Conservation (phyloP, 2,888 invertebrate species). For the Caenorhabditis sulstoni region DNA sequence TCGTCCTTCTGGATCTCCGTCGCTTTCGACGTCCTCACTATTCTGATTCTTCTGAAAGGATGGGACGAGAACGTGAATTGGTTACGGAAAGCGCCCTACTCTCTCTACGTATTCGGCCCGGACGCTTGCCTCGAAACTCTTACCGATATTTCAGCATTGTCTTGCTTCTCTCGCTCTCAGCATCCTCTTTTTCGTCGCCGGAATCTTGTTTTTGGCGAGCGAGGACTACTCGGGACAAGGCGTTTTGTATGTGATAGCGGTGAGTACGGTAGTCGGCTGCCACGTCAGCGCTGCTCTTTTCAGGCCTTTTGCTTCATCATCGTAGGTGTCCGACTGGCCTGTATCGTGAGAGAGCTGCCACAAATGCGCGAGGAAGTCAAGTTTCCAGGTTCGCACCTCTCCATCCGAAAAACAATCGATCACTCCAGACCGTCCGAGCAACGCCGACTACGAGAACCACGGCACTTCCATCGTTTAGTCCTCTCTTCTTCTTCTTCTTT, state of each 20-base stretch:
- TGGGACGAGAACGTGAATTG: slow-evolving; percentile 46
- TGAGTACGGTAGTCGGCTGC: slow-evolving; percentile 2
- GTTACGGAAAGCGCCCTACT: slow-evolving; percentile 23
- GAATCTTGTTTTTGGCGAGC: slow-evolving; percentile 20
- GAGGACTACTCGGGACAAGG: slow-evolving; percentile 30
- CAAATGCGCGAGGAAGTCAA: slow-evolving; percentile 8
- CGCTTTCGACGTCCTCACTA: slow-evolving; percentile 26
- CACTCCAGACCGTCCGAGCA: slow-evolving; percentile 32
- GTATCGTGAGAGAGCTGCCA: slow-evolving; percentile 20
- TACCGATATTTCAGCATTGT: slow-evolving; percentile 16
- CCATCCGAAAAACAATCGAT: neutral
- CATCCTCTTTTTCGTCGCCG: slow-evolving; percentile 26
- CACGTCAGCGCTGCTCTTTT: neutral
- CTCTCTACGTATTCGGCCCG: slow-evolving; percentile 7
- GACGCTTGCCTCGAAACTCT: neutral
- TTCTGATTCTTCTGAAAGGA: slow-evolving; percentile 26
- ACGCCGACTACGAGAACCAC: slow-evolving; percentile 40
- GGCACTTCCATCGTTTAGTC: slow-evolving; percentile 37
- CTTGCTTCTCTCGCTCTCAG: slow-evolving; percentile 3
- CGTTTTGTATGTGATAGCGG: slow-evolving; percentile 23
- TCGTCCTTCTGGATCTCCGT: slow-evolving; percentile 17
- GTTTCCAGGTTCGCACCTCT: slow-evolving; percentile 19
- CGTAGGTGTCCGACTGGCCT: slow-evolving; percentile 20
- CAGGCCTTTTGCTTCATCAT: slow-evolving; percentile 40
- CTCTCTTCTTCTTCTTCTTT: neutral